Base-by-base conservation (phyloP, 2,888 invertebrate species). In the Pachliopta kotzebuea region DNA sequence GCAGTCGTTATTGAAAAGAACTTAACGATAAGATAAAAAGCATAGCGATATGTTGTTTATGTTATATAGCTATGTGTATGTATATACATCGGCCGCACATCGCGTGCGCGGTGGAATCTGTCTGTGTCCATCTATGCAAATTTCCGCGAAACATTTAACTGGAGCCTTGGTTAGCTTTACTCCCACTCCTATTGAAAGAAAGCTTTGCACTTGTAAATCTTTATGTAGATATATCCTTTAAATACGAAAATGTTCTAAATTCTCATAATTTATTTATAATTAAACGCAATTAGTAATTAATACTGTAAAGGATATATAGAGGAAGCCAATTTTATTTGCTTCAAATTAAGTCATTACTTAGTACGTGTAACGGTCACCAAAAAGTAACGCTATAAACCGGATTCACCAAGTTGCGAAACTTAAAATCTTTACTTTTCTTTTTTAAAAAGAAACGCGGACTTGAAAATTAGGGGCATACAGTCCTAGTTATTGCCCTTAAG, bases 81-180 rank as follows among this genome's bases (percentile, higher is more conserved):
- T 49, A 45, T 45, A n/a, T n/a, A 18, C 18, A 79, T 80, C 59
- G 65, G 63, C 67, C 60, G 66, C 59, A 59, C 67, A 73, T 79
- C 74, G 80, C 79, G 79, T 79, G 88, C 80, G 72, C 74, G 71
- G 74, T 78, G 75, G 76, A 84, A 87, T 88, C 88, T 80, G 80
- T 75, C 83, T 80, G 83, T 84, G 83, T 85, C 87, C 85, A 90
- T 90, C 89, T 90, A 91, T 90, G 91, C 90, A 89, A 90, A 90
- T 91, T 88, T 89, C 88, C 81, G 80, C 80, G 89, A 90, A 91
- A 83, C 85, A 83, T 87, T 89, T 86, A 86, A 85, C 86, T 80
- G 81, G 83, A 83, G 81, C 79, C 81, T 83, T 23, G 79, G 80
- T 79, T 80, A 79, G 80, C 78, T 77, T 75, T 80, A 81, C 80